Conservation (phyloP, 1,140 invertebrate species). For the Drosophila pectinifera region DNA sequence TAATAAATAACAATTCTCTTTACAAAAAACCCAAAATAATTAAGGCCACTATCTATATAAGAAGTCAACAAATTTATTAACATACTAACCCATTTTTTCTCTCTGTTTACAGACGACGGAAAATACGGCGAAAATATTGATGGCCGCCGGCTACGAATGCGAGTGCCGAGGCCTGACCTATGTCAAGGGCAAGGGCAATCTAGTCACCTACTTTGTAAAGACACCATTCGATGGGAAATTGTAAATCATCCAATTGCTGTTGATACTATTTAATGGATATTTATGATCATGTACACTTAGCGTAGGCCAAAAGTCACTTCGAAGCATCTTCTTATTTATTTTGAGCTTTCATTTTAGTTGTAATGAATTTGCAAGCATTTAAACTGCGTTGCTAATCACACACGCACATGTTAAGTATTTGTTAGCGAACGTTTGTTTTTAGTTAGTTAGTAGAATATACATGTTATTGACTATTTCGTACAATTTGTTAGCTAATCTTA, state of each 20-base stretch:
- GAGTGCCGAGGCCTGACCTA: slow-evolving; percentile 94
- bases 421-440: slow-evolving; percentile 54
- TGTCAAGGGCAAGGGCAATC: slow-evolving; percentile 97
- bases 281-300: slow-evolving; percentile 47
- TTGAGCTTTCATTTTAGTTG: slow-evolving; percentile 63
- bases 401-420: slow-evolving; percentile 54
- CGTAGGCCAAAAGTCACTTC: slow-evolving; percentile 49
- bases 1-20: too few relatives aligned
- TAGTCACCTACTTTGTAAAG: slow-evolving; percentile 96
- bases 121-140: slow-evolving; percentile 94
- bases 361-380: slow-evolving; percentile 71
- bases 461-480: slow-evolving; percentile 65
- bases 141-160: slow-evolving; percentile 92
- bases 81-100: background rate
- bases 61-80: background rate
- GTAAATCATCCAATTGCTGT: slow-evolving; percentile 67
- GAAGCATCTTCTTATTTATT: slow-evolving; percentile 76
- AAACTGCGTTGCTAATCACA: slow-evolving; percentile 61
- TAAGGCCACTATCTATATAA: background rate
- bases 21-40: background rate
- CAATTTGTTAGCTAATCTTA: slow-evolving; percentile 63
- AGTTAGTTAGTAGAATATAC: slow-evolving; percentile 59
- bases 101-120: slow-evolving; percentile 87
- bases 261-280: slow-evolving; percentile 58
- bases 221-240: slow-evolving; percentile 89